These are phyloP conservation scores for Plebejus argus DNA, from an alignment of 2,888 invertebrate genomes.

Conservation along the genomic window DNA sequence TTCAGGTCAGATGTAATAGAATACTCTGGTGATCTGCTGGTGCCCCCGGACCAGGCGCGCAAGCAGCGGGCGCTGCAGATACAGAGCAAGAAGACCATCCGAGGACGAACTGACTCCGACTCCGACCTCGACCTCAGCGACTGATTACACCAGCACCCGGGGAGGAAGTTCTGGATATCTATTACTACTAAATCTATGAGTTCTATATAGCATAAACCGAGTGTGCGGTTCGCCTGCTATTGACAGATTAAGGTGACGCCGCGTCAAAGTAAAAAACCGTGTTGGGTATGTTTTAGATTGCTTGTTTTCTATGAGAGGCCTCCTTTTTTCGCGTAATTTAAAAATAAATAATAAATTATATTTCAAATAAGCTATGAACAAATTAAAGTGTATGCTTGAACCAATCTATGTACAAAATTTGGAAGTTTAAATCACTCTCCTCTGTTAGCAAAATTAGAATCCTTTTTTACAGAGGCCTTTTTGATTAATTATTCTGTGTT, in stretches of 20 bases:
- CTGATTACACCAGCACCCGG: slow-evolving; percentile 46
- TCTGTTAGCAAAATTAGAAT: too few species aligned
- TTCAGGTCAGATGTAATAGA: slow-evolving; percentile 82
- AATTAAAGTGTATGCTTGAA: too few species aligned
- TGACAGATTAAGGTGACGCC: not conserved
- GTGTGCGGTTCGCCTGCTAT: not conserved
- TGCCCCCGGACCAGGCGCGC: slow-evolving; percentile 81
- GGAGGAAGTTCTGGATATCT: not conserved
- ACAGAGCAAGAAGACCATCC: slow-evolving; percentile 78
- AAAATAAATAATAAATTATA: too few species aligned
- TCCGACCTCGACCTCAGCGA: slow-evolving; percentile 80
- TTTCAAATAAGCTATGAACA: too few species aligned
- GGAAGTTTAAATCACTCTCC: too few species aligned
- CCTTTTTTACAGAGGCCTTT: too few species aligned
- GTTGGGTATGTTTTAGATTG: too few species aligned
- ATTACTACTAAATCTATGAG: not conserved
- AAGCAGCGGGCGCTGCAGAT: slow-evolving; percentile 64
- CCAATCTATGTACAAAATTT: too few species aligned
- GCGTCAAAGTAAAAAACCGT: too few species aligned
- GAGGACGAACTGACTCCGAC: slow-evolving; percentile 72
- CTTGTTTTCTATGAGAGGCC: too few species aligned
- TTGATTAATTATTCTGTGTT: too few species aligned
- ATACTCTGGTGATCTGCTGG: slow-evolving; percentile 84
- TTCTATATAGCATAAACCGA: not conserved
- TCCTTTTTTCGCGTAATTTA: too few species aligned